phyloP scores from a whole-genome alignment of 2,888 invertebrate genomes.

The Diaphora mendica region DNA sequence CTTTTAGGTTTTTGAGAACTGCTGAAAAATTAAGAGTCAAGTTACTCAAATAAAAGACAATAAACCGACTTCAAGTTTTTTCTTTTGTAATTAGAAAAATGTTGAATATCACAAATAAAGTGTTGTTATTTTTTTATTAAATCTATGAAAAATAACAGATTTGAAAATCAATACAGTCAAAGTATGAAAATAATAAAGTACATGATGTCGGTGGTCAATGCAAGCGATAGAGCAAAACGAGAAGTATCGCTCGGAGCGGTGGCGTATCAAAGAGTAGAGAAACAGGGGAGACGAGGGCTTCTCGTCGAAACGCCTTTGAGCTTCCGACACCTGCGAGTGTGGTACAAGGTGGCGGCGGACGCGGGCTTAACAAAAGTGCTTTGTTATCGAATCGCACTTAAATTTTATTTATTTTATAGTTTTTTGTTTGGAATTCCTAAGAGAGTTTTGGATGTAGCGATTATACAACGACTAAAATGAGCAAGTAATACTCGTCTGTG shows the following conservation, averaged over 20 bases:
- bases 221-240: constrained; percentile 22
- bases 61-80: too few relatives aligned
- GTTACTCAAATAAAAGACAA: too few relatives aligned
- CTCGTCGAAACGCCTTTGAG: constrained; percentile 49
- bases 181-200: constrained; percentile 1
- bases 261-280: constrained; percentile 49
- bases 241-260: constrained; percentile 10
- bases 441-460: too few relatives aligned
- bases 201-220: constrained; percentile 17
- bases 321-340: constrained; percentile 33
- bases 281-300: constrained; percentile 52
- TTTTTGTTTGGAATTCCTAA: too few relatives aligned
- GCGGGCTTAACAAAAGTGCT: constrained; percentile 5
- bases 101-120: too few relatives aligned
- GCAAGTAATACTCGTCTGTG: too few relatives aligned
- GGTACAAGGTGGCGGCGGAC: constrained; percentile 19
- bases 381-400: not conserved
- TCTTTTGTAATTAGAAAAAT: too few relatives aligned
- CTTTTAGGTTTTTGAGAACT: too few relatives aligned
- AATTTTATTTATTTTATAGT: too few relatives aligned
- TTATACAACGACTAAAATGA: too few relatives aligned
- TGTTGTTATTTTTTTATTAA: too few relatives aligned
- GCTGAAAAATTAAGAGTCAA: too few relatives aligned
- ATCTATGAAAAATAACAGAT: not conserved
- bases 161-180: not conserved